Base-by-base conservation (phyloP, 2,888 invertebrate species). In the Drosophila helvetica region DNA sequence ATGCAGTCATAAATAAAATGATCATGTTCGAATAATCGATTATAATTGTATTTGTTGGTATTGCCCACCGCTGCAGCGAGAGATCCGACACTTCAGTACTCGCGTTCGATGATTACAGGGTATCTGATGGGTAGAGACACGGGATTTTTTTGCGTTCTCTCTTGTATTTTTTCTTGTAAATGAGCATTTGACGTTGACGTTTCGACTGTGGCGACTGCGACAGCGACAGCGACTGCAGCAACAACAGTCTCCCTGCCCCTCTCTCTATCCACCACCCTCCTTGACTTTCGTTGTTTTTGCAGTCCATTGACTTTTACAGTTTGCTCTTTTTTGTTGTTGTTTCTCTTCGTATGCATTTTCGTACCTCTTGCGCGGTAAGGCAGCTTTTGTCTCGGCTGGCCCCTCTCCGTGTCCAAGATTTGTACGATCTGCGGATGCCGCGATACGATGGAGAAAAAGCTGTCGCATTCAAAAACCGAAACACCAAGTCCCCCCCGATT, bases 301-400 rank as follows among this genome's bases (percentile, higher is more conserved):
- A 78, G 80, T 79, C 78, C 78, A 75, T 80, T 79, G 79, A 80
- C 80, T 80, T 75, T 74, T 80, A 61, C 69, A 58, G 67, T 70
- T 78, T 57, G 53, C 57, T 46, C 61, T 69, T 74, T 65, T 71
- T 60, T 74, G 62, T 68, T 64, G 59, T 53, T 65, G 54, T 22
- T 70, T 58, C 15, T 27, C 46, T 58, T 51, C 38, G 38, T n/a
- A n/a, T 38, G 7, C 15, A 62, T 52, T 67, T 45, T 42, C 42
- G 48, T 51, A 42, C 22, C 56, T 66, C 71, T 45, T 63, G 68
- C 45, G 45, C 57, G 60, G 22, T 7, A n/a, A 38, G 38, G n/a
- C 69, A 73, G 45, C 51, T 59, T 73, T 56, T 59, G 22, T 75
- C 47, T 68, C 57, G 46, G 45, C 30, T 54, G 42, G 59, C 45